Evolutionary conservation across 2,113 vertebrate genomes (phyloP).

Genomic region (Etheostoma cragini): DNA sequence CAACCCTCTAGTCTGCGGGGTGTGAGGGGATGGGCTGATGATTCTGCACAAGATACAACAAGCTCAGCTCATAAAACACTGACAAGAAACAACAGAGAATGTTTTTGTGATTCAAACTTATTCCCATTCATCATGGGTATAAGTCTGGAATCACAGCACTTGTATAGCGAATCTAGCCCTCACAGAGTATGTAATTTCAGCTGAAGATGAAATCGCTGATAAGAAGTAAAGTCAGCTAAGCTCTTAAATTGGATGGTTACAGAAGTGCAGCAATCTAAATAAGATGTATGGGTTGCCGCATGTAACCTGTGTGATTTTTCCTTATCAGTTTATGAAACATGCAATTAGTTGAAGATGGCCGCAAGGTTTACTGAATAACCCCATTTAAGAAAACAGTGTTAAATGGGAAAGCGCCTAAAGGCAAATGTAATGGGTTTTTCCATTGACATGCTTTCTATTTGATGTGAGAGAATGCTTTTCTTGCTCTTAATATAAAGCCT

Average conservation of each 20-base stretch:
- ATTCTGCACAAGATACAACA: conserved; percentile 49
- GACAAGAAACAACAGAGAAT: conserved; percentile 45
- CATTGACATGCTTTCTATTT: conserved; percentile 67
- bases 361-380: conserved; percentile 73
- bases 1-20: conserved; percentile 46
- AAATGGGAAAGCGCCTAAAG: conserved; percentile 71
- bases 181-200: conserved; percentile 54
- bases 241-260: conserved; percentile 66
- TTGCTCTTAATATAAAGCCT: conserved; percentile 45
- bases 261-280: conserved; percentile 62
- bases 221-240: conserved; percentile 66
- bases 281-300: conserved; percentile 55
- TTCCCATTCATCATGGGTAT: conserved; percentile 41
- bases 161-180: conserved; percentile 20
- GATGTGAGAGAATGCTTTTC: conserved; percentile 53
- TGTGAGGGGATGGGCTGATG: conserved; percentile 43
- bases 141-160: conserved; percentile 29
- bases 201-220: conserved; percentile 62
- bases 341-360: conserved; percentile 75
- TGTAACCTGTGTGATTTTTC: conserved; percentile 65
- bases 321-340: conserved; percentile 79
- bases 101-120: conserved; percentile 44
- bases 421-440: conserved; percentile 76
- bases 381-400: conserved; percentile 72
- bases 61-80: conserved; percentile 51